These are phyloP conservation scores for Lochmaea crataegi DNA, from an alignment of 2,888 invertebrate species.

Conservation along the genomic window DNA sequence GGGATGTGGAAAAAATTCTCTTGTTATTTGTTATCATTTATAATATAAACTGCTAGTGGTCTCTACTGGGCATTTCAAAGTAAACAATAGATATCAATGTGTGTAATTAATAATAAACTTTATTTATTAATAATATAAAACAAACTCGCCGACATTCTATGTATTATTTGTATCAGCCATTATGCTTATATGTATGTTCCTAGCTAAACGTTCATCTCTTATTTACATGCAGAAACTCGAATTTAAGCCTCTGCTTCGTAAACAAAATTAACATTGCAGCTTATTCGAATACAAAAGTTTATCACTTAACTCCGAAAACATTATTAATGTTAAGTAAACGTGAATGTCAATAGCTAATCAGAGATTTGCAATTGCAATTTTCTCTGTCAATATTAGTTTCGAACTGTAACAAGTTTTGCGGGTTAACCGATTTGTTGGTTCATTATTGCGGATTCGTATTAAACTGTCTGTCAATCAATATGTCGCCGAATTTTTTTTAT, in stretches of 20 bases:
- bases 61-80: too few relatives aligned
- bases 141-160: not conserved
- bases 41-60: too few relatives aligned
- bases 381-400: conserved; percentile 8
- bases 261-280: not conserved
- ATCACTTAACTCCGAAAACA: not conserved
- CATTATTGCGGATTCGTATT: not conserved
- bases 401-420: not conserved
- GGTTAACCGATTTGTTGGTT: not conserved
- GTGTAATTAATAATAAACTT: not conserved
- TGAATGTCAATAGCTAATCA: not conserved
- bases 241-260: not conserved
- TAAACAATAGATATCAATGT: not conserved
- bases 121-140: not conserved
- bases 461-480: not conserved
- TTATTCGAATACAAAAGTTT: not conserved
- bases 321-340: not conserved
- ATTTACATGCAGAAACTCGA: not conserved
- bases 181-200: not conserved
- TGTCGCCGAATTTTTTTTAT: not conserved
- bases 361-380: conserved; percentile 12
- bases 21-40: too few relatives aligned
- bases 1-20: too few relatives aligned
- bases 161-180: not conserved
- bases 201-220: not conserved